Evolutionary conservation across 1,140 invertebrate genomes (phyloP).

Genomic region (Trialeurodes vaporariorum): DNA sequence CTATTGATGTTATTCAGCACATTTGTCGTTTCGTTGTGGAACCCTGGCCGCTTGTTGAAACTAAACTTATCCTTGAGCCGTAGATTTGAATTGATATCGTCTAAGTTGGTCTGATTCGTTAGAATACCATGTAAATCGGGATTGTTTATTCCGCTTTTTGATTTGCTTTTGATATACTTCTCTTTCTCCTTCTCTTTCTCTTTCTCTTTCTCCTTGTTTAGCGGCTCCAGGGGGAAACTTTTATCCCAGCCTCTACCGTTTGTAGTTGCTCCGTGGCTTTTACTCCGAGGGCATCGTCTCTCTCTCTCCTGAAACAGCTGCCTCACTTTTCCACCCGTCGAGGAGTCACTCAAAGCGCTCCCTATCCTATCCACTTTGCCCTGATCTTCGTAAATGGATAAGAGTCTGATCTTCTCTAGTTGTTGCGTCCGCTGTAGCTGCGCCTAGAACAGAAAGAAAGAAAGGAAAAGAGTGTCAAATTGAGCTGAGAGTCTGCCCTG

Average conservation of each 20-base stretch:
- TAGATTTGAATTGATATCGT: background rate
- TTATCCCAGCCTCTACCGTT: constrained; percentile 27
- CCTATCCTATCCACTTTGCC: background rate
- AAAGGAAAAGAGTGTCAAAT: too few relatives aligned
- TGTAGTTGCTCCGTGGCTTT: constrained; percentile 10
- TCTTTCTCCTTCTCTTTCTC: too few relatives aligned
- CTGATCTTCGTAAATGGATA: too few relatives aligned
- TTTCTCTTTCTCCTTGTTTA: constrained; percentile 22
- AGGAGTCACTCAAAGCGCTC: background rate
- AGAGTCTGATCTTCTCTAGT: too few relatives aligned
- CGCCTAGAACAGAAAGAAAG: too few relatives aligned
- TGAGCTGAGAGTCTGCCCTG: too few relatives aligned
- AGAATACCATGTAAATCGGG: constrained; percentile 8
- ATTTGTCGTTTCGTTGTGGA: background rate
- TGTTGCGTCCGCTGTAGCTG: too few relatives aligned
- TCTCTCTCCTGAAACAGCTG: constrained; percentile 23
- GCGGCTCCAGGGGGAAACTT: constrained; percentile 30
- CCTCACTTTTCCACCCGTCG: constrained; percentile 19
- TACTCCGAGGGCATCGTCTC: constrained; percentile 7
- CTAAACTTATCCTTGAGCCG: background rate
- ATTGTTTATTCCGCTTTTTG: too few relatives aligned
- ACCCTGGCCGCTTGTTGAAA: background rate
- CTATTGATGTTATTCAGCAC: constrained; percentile 1
- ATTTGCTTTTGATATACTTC: constrained; percentile 1
- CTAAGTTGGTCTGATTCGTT: background rate